Evolutionary conservation across 2,797 vertebrate genomes (phyloP), one percentile per base, ranked within the genome.

Genomic region (Lepidocolaptes lacrymiger): DNA sequence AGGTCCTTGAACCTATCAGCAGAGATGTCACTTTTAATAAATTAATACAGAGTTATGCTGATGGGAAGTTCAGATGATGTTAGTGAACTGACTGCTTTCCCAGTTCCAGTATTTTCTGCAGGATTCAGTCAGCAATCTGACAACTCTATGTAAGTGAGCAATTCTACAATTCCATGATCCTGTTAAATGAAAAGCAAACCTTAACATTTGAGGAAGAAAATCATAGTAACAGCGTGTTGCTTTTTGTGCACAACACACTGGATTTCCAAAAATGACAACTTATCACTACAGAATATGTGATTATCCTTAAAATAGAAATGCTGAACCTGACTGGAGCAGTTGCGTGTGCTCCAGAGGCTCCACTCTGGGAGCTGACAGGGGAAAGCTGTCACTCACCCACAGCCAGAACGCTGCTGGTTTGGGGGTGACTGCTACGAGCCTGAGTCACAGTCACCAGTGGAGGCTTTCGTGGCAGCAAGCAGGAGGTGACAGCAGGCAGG

Each of bases 251-350:
- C 54, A 58, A 61, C 91, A 34, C 48, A 5, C 41, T 58, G 36
- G 62, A 39, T 79, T 94, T 77, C 88, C 93, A 93, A 91, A 90
- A 77, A 85, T 11, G 88, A 48, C 32, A 92, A 63, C 32, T 10
- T 19, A 52, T n/a, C 81, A 68, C 85, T 52, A 58, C 87, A 46
- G 92, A 74, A 59, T 26, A 64, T 24, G 46, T 68, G 89, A 90
- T 73, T 83, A 39, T 30, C 74, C 93, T 71, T 7, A 30, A 94
- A 96, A 93, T 56, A 94, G 94, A 59, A 85, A 34, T 1, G 54
- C 83, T 10, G 37, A 88, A 86, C 49, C 89, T 83, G 61, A 84
- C 85, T 69, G 86, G 64, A 89, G 88, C 72, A 61, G 64, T 36
- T 24, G 37, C 2, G 3, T 48, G 2, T 21, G 92, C 92, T 85